Percentiles rank a stretch among this genome's conserved stretches.
These are phyloP conservation scores for Furcifer pardalis DNA, from an alignment of 2,797 vertebrate species.

Conservation along the genomic window DNA sequence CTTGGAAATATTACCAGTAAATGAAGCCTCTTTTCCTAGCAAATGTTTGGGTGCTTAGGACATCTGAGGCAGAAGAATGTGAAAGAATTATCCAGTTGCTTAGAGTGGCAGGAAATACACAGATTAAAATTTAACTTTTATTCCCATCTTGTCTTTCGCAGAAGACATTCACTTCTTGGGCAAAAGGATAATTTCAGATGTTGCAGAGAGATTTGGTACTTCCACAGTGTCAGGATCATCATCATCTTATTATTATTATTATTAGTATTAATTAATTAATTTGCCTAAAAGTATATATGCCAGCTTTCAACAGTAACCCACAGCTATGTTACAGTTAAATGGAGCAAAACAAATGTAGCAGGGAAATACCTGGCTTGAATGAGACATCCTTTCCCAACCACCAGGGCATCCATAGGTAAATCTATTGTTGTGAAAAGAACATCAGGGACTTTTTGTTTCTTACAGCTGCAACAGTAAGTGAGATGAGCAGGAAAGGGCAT, in stretches of 20 bases:
- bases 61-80: too few relatives aligned
- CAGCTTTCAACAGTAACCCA: too few relatives aligned
- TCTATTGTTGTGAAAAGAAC: conserved; percentile 98
- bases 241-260: too few relatives aligned
- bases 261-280: too few relatives aligned
- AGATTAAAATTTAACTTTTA: neutral
- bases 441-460: conserved; percentile 94
- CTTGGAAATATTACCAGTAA: neutral
- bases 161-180: neutral
- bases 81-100: too few relatives aligned
- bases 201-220: too few relatives aligned
- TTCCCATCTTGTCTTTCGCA: neutral
- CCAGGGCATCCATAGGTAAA: conserved; percentile 87
- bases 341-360: neutral
- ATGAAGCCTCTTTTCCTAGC: neutral
- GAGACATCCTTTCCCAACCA: conserved; percentile 96
- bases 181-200: neutral
- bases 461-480: conserved; percentile 91
- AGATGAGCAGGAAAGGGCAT: conserved; percentile 99
- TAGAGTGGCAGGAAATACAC: neutral
- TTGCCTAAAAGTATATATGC: too few relatives aligned
- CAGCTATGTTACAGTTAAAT: neutral
- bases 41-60: neutral
- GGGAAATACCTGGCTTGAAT: conserved; percentile 93
- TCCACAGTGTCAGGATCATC: too few relatives aligned